Evolutionary conservation across 2,797 vertebrate genomes (phyloP).

Genomic region (Pteronotus mesoamericanus): DNA sequence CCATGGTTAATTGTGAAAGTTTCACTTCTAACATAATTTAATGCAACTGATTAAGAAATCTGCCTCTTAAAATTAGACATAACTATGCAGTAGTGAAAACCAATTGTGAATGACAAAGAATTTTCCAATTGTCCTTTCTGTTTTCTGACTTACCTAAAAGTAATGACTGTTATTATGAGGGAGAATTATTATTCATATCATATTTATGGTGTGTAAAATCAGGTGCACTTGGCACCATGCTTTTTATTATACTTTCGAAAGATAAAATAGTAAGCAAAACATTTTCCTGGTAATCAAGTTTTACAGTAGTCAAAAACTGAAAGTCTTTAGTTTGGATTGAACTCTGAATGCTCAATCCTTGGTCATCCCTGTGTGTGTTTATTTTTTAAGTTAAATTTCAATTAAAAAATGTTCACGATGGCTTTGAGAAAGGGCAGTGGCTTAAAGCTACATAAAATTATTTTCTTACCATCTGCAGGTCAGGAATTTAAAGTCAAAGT

Average conservation of each 20-base stretch:
- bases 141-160: neutral
- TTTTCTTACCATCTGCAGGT: neutral
- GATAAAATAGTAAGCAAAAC: neutral
- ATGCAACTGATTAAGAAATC: conserved; percentile 30
- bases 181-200: neutral
- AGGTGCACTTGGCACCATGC: neutral
- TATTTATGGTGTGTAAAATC: neutral
- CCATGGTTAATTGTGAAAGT: conserved; percentile 48
- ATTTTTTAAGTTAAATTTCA: neutral
- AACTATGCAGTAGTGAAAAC: neutral
- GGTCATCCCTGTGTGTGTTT: neutral
- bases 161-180: neutral
- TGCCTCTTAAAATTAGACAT: conserved; percentile 36
- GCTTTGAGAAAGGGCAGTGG: neutral
- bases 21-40: conserved; percentile 56
- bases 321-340: neutral
- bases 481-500: neutral
- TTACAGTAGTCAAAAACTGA: neutral
- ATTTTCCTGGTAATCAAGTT: neutral
- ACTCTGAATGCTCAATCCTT: neutral
- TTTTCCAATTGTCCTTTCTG: neutral
- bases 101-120: neutral
- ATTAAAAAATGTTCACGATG: neutral
- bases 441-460: neutral
- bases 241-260: neutral